Evolutionary conservation across 2,797 vertebrate genomes (phyloP).

Genomic region (Poecilia picta): DNA sequence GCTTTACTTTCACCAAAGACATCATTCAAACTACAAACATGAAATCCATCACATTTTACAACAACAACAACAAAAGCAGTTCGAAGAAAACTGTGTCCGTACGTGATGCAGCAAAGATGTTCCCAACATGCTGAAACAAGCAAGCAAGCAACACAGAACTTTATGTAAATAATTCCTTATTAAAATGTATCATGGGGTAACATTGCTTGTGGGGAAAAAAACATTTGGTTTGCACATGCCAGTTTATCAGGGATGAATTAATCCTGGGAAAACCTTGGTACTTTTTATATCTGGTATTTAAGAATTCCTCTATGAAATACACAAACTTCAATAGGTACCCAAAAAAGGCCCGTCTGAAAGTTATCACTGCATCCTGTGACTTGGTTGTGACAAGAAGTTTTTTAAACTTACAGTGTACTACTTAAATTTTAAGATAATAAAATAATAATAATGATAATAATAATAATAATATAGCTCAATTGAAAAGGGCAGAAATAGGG

Average conservation of each 20-base stretch:
- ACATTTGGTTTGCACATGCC: neutral
- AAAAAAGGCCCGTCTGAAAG: too few species aligned
- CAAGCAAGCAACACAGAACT: neutral
- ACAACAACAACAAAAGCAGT: neutral
- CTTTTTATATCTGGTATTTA: neutral
- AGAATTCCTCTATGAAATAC: neutral
- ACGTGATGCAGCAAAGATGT: too few species aligned
- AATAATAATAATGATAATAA: neutral
- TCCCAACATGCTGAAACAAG: neutral
- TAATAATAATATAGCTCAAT: neutral
- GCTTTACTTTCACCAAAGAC: too few species aligned
- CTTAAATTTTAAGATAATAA: neutral
- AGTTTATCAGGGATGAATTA: neutral
- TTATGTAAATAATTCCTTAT: too few species aligned
- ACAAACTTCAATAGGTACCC: neutral
- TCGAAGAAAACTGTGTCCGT: neutral
- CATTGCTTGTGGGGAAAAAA: neutral
- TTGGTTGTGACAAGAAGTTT: neutral
- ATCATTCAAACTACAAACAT: neutral
- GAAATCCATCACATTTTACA: neutral
- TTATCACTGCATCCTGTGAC: neutral
- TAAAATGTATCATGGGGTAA: neutral
- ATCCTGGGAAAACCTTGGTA: neutral
- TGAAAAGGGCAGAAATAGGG: neutral
- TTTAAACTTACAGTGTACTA: neutral